These are phyloP conservation scores for Drosophila gaucha DNA, from an alignment of 2,888 invertebrate species.

Conservation along the genomic window DNA sequence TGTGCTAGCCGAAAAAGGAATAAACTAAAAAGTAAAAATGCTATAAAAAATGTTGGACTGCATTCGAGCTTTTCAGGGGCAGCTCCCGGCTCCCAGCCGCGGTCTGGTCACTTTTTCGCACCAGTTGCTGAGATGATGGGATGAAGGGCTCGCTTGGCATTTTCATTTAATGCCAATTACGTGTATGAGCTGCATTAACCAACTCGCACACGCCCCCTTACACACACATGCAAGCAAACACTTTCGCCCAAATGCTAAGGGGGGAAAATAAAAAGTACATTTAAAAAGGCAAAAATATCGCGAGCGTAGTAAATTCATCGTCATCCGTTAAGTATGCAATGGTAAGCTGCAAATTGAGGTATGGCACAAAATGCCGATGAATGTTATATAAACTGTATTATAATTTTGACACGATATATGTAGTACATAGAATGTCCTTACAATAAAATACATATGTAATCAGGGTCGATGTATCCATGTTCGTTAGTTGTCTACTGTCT, in stretches of 20 bases:
- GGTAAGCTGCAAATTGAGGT: slow-evolving; percentile 35
- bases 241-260: slow-evolving; percentile 64
- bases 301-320: slow-evolving; percentile 30
- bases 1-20: slow-evolving; percentile 64
- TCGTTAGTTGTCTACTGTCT: too few species aligned
- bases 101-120: slow-evolving; percentile 46
- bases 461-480: too few species aligned
- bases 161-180: slow-evolving; percentile 81
- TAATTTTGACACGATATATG: too few species aligned
- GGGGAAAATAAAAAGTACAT: slow-evolving; percentile 35
- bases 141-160: slow-evolving; percentile 51
- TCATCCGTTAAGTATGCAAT: slow-evolving; percentile 62
- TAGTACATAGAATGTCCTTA: too few species aligned
- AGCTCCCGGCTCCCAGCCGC: slow-evolving; percentile 16
- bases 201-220: slow-evolving; percentile 30
- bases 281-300: slow-evolving; percentile 37
- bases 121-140: slow-evolving; percentile 9
- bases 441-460: too few species aligned
- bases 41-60: slow-evolving; percentile 36
- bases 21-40: slow-evolving; percentile 63
- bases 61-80: slow-evolving; percentile 28
- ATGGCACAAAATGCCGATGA: slow-evolving; percentile 18
- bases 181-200: slow-evolving; percentile 80
- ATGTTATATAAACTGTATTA: too few species aligned
- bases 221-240: slow-evolving; percentile 43